Evolutionary conservation across 2,797 vertebrate species (phyloP), one percentile per base, ranked within the genome.

Genomic region (Falco rusticolus): DNA sequence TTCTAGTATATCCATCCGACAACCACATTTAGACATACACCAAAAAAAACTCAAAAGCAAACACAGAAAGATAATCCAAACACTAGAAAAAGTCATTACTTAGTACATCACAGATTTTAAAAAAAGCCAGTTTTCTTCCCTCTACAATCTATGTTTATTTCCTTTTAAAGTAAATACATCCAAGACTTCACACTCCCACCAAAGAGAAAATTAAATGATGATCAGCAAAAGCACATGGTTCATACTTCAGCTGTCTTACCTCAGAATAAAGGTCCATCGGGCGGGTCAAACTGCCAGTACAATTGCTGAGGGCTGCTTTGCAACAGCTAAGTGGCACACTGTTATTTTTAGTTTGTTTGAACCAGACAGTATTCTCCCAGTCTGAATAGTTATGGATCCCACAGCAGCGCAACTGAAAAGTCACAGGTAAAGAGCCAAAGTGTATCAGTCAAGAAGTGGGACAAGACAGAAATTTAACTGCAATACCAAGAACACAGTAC

Each of bases 291-390:
- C 98, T 99, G 80, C 99, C 99, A 5, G 99, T 99, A 78, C 99
- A 99, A 96, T 99, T 99, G 96, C 94, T 98, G 92, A 98, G 97
- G 66, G 94, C 97, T 89, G 98, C 98, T 98, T 98, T 99, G 97
- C 99, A 99, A 96, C 99, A 99, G 98, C 99, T 99, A 50, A 99
- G 98, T 1, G 99, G 99, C 39, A 99, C 99, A 3, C 99, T 99
- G 98, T 99, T 99, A 94, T 99, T 99, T 97, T 98, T 99, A 29
- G 99, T 98, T 96, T 99, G 98, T 92, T 98, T 99, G 97, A 99
- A 99, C 99, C 99, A 99, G 90, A 97, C 97, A 4, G 99, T 99
- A 63, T 98, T 98, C 98, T 98, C 99, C 99, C 99, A 99, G 97
- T 99, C 99, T 84, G 99, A 99, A 95, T 99, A 99, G 98, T 99